Evolutionary conservation across 1,140 invertebrate genomes (phyloP), one percentile per base, ranked within the genome.

Genomic region (Rhynchophorus ferrugineus): DNA sequence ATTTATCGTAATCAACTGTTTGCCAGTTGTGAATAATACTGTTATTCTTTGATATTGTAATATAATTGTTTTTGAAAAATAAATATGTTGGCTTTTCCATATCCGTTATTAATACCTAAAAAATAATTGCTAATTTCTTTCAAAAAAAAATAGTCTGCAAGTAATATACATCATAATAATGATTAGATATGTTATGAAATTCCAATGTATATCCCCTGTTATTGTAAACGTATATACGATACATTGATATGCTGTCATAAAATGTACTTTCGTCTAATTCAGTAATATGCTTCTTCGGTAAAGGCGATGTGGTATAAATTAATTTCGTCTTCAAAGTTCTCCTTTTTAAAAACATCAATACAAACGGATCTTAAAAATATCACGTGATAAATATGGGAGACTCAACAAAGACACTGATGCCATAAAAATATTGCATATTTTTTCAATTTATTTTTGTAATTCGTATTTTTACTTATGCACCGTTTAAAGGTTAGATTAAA

Each of bases 201-300:
- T 13, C 36, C n/a, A 58, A 24, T 8, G 41, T 37, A 51, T 48
- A 58, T 3, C 44, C 34, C 19, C 36, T 50, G 35, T 51, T 37
- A n/a, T 19, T 36, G 9, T 18, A 18, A 9, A 51, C 51, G 17
- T 44, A 49, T 42, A 58, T 58, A 3, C 52, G 42, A 55, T 52
- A 44, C 19, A 44, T 37, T 6, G 57, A 48, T 11, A 58, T 44
- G 21, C 3, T 20, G 9, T 55, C 48, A 21, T 54, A 54, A 7
- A 42, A 49, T 34, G 13, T 43, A 18, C 39, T 41, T 20, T 36
- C 24, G 20, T 17, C 17, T 13, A 38, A 5, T n/a, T 5, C 11
- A 3, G 36, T 19, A 17, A 36, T 18, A 14, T 50, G 11, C 13
- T 18, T 17, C 11, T 11, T 17, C 2, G 50, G 50, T n/a, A 52